A percentile compares a stretch with the other conserved stretches of the same genome.
phyloP scores from a whole-genome alignment of 2,797 vertebrate genomes.

The Aulostomus chinensis region DNA sequence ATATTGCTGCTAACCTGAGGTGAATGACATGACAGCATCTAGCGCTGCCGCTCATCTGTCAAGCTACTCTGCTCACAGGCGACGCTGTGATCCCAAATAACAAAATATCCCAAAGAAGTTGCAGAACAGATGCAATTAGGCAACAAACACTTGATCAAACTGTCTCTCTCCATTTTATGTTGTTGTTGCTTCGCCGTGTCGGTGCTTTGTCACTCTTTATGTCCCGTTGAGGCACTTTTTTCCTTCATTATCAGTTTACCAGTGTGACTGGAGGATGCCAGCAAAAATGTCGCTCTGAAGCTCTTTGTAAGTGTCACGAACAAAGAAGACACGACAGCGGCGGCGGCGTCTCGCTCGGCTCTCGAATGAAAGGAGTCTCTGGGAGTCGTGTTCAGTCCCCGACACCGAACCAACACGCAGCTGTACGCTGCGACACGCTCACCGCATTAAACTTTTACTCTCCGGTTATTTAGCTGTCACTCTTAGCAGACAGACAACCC shows the following conservation, averaged over 20 bases:
- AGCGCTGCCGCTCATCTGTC: constrained; percentile 45
- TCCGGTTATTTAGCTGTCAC: constrained; percentile 47
- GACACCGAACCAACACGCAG: too few species aligned
- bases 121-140: constrained; percentile 7
- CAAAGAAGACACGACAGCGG: constrained; percentile 38
- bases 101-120: constrained; percentile 3
- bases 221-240: not conserved
- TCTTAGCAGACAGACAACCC: constrained; percentile 43
- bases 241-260: constrained; percentile 11
- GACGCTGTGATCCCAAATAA: constrained; percentile 5
- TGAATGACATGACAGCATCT: constrained; percentile 72
- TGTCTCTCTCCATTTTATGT: constrained; percentile 22
- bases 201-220: constrained; percentile 7
- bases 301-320: constrained; percentile 43
- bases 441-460: constrained; percentile 42
- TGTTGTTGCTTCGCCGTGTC: constrained; percentile 49
- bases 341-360: constrained; percentile 43
- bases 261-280: constrained; percentile 27
- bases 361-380: constrained; percentile 45
- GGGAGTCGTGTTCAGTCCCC: constrained; percentile 36
- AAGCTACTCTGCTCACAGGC: constrained; percentile 14
- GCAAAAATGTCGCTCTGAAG: constrained; percentile 43
- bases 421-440: too few species aligned
- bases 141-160: constrained; percentile 20
- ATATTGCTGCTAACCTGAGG: constrained; percentile 82